These are phyloP conservation scores for Serranus cabrilla DNA, from an alignment of 2,797 vertebrate genomes.

Conservation along the genomic window DNA sequence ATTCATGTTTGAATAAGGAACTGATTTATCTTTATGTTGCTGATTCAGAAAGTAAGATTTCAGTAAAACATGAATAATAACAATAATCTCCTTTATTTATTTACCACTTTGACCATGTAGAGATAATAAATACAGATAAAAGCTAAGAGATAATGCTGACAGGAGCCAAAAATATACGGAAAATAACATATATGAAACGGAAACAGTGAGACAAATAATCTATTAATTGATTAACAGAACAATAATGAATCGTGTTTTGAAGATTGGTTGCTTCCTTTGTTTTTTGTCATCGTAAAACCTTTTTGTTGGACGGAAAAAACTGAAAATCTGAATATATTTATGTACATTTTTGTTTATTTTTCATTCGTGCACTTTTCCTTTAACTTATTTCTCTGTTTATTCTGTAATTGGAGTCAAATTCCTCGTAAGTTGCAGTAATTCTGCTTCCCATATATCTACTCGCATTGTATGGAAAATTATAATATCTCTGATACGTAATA, in stretches of 20 bases:
- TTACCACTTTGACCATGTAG: neutral
- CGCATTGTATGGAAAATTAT: too few species aligned
- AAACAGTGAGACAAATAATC: neutral
- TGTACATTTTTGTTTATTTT: too few species aligned
- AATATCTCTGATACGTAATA: neutral
- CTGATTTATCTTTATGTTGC: too few species aligned
- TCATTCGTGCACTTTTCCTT: too few species aligned
- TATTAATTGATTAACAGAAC: too few species aligned
- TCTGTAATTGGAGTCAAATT: too few species aligned
- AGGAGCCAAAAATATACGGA: neutral
- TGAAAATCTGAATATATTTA: too few species aligned
- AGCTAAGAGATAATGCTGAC: neutral
- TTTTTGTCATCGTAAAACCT: neutral
- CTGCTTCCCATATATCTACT: too few species aligned
- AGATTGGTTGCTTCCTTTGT: neutral
- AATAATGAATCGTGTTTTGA: too few species aligned
- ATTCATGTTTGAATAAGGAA: neutral
- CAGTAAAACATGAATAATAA: neutral
- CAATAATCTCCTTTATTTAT: neutral
- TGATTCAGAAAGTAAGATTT: too few species aligned
- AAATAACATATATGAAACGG: neutral
- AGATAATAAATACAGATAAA: neutral
- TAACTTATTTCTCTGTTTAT: too few species aligned
- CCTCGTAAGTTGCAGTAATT: too few species aligned
- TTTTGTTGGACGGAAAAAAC: neutral